These are phyloP conservation scores for Drosophila mettleri DNA, from an alignment of 2,888 invertebrate species.

Conservation along the genomic window DNA sequence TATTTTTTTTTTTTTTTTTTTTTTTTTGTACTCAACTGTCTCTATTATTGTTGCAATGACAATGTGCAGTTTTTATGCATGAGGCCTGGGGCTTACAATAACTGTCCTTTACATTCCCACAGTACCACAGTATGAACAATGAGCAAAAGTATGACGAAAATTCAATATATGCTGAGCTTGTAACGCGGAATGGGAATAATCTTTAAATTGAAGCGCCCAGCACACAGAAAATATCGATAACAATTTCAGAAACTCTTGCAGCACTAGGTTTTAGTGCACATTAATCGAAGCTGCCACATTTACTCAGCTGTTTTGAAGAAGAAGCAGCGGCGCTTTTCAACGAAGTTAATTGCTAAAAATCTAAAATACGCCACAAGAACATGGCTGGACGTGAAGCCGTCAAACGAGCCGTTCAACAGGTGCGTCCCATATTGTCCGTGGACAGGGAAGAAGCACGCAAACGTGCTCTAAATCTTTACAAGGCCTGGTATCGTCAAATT, in stretches of 20 bases:
- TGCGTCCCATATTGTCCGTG: conserved; percentile 93
- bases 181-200: not conserved
- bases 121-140: conserved; percentile 45
- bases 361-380: conserved; percentile 22
- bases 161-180: conserved; percentile 23
- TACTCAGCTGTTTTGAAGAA: conserved; percentile 51
- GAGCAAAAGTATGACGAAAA: conserved; percentile 28
- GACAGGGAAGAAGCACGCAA: conserved; percentile 91
- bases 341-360: conserved; percentile 31
- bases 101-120: conserved; percentile 66
- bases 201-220: conserved; percentile 33
- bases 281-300: conserved; percentile 17
- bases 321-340: conserved; percentile 51
- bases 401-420: conserved; percentile 87
- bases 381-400: conserved; percentile 85
- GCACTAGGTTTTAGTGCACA: conserved; percentile 7
- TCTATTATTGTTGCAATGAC: conserved; percentile 65
- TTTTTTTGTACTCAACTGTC: conserved; percentile 55
- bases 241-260: conserved; percentile 1
- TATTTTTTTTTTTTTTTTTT: no score
- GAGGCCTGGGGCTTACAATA: conserved; percentile 49
- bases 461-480: conserved; percentile 94
- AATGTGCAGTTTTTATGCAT: conserved; percentile 61
- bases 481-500: conserved; percentile 96
- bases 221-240: conserved; percentile 25